Base-by-base conservation (phyloP, 2,113 vertebrate genomes). In the Nothocercus julius region DNA sequence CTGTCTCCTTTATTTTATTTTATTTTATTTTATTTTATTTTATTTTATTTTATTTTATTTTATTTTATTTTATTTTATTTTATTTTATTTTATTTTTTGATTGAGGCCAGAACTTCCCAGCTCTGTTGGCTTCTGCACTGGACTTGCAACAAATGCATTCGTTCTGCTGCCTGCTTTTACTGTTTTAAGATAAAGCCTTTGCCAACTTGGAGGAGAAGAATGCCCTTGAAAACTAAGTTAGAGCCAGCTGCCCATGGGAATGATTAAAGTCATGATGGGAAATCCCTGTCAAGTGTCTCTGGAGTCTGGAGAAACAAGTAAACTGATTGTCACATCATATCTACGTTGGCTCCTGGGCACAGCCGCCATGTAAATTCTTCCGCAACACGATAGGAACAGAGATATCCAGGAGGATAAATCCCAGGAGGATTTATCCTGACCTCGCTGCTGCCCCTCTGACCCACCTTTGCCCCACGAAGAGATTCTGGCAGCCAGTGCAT, bases 381-480 rank as follows among this genome's bases (percentile, higher is more conserved):
- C 74, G 17, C 25, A 74, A 54, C 1, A 6, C 44, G 63, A 72
- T 0, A 1, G 89, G 82, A 96, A 84, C 56, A 82, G 79, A 92
- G 22, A 56, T 56, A 56, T 56, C 54, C 54, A 30, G 54, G 54
- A 30, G 53, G 53, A 56, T 30, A 56, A 56, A 61, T 78, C 82
- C 74, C 61, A 18, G 62, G 44, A 82, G 90, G 69, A 76, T 87
- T 82, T 82, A 76, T 16, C 68, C 73, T 73, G 85, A 66, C 85
- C 63, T 69, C 0, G 21, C 42, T 1, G 2, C 73, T 90, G 94
- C 85, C 69, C 80, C 94, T 42, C 83, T 94, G 93, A 92, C 80
- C 90, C 90, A 92, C 77, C 92, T 90, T 82, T 90, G 62, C 88
- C 94, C 92, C 64, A 27, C 72, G 32, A 54, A 90, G 58, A 85